Evolutionary conservation across 1,140 invertebrate genomes (phyloP), one percentile per base, ranked within the genome.

Genomic region (Dufourea novaeangliae): DNA sequence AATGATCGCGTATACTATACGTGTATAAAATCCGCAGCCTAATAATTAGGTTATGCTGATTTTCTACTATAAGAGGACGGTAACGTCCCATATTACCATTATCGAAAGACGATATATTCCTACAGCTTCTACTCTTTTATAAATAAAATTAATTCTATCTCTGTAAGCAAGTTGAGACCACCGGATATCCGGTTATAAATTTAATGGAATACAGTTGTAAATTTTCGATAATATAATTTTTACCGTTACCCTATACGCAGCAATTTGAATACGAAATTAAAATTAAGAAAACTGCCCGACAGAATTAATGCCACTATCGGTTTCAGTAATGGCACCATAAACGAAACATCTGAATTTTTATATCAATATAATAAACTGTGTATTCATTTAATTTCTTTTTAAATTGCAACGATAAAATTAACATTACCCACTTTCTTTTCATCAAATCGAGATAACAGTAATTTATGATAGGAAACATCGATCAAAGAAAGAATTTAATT

Each of bases 61-160:
- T n/a, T n/a, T n/a, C n/a, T n/a, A n/a, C n/a, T n/a, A n/a, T n/a
- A n/a, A n/a, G n/a, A n/a, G n/a, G n/a, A n/a, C n/a, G n/a, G n/a
- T n/a, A n/a, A n/a, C n/a, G n/a, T n/a, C n/a, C n/a, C n/a, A n/a
- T n/a, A n/a, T n/a, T n/a, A n/a, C n/a, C n/a, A n/a, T n/a, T n/a
- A n/a, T n/a, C n/a, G n/a, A n/a, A n/a, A n/a, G n/a, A n/a, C n/a
- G n/a, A n/a, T n/a, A n/a, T n/a, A n/a, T n/a, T n/a, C n/a, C n/a
- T n/a, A n/a, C n/a, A n/a, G n/a, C n/a, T n/a, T n/a, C n/a, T n/a
- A 25, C 50, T 52, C 7, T 3, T 52, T 52, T 10, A 46, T 32
- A 14, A 7, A 32, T n/a, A n/a, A 66, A 66, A 46, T 46, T 69
- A 69, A 52, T 34, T 54, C 22, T 22, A 25, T 52, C n/a, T 11